phyloP scores from a whole-genome alignment of 2,113 vertebrate genomes.

The Origma solitaria region DNA sequence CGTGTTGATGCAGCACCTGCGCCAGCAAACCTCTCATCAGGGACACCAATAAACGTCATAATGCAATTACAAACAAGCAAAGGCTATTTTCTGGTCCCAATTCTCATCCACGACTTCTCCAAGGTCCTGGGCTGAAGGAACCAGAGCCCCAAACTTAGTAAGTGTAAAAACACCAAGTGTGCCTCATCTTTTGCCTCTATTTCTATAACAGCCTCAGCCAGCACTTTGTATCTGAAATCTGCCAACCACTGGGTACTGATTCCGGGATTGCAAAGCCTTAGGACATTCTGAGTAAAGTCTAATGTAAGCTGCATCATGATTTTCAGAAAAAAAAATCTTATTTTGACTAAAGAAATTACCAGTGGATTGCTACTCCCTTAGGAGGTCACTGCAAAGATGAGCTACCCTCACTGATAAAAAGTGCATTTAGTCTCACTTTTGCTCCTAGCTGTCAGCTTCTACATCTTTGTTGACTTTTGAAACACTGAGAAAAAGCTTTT shows the following conservation, averaged over 20 bases:
- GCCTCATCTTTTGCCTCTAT: neutral
- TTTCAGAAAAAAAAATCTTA: neutral
- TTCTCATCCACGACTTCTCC: neutral
- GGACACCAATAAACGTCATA: neutral
- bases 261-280: neutral
- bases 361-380: neutral
- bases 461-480: neutral
- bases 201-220: neutral
- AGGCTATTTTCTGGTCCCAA: neutral
- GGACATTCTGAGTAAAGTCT: neutral
- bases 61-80: neutral
- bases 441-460: neutral
- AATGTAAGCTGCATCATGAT: neutral
- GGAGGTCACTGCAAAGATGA: neutral
- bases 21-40: neutral
- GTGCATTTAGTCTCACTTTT: neutral
- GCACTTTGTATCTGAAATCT: neutral
- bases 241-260: neutral
- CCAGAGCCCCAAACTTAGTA: fast-evolving
- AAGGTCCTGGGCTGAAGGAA: neutral
- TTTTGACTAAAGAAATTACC: neutral
- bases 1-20: neutral
- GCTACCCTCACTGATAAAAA: neutral
- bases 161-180: fast-evolving
- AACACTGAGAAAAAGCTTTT: neutral